Conservation (phyloP, 2,797 vertebrate species). For the Astyanax mexicanus region DNA sequence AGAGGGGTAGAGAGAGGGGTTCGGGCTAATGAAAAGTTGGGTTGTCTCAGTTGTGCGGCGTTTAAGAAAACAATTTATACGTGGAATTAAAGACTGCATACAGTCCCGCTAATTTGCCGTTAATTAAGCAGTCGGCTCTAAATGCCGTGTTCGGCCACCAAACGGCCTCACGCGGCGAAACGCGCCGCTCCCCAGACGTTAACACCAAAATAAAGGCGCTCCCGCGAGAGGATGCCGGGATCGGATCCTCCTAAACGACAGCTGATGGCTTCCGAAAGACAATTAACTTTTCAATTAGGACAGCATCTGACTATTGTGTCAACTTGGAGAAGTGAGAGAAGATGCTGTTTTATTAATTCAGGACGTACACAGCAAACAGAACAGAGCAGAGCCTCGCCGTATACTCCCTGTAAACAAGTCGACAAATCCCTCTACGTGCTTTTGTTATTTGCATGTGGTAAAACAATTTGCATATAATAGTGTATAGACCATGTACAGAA, state of each 20-base stretch:
- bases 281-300: slow-evolving; percentile 99
- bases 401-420: too few species aligned
- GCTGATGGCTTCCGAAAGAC: slow-evolving; percentile 96
- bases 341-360: slow-evolving; percentile 46
- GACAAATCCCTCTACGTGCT: too few species aligned
- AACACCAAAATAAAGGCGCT: slow-evolving; percentile 85
- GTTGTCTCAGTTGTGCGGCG: slow-evolving; percentile 88
- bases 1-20: too few species aligned
- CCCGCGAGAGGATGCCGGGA: slow-evolving; percentile 82
- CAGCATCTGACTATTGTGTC: slow-evolving; percentile 82
- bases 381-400: too few species aligned
- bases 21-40: slow-evolving; percentile 92
- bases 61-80: slow-evolving; percentile 90
- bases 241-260: slow-evolving; percentile 92
- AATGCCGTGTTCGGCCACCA: slow-evolving; percentile 92
- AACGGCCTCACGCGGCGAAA: slow-evolving; percentile 87
- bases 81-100: slow-evolving; percentile 92
- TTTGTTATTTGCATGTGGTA: too few species aligned
- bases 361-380: slow-evolving; percentile 30
- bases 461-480: too few species aligned
- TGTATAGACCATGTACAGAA: too few species aligned
- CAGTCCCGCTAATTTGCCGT: slow-evolving; percentile 93
- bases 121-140: slow-evolving; percentile 97
- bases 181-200: slow-evolving; percentile 86
- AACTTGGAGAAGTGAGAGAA: slow-evolving; percentile 66